A percentile compares a stretch with the other conserved stretches of the same genome.
Evolutionary conservation across 2,888 invertebrate species (phyloP).

Genomic region (Netelia melanura): DNA sequence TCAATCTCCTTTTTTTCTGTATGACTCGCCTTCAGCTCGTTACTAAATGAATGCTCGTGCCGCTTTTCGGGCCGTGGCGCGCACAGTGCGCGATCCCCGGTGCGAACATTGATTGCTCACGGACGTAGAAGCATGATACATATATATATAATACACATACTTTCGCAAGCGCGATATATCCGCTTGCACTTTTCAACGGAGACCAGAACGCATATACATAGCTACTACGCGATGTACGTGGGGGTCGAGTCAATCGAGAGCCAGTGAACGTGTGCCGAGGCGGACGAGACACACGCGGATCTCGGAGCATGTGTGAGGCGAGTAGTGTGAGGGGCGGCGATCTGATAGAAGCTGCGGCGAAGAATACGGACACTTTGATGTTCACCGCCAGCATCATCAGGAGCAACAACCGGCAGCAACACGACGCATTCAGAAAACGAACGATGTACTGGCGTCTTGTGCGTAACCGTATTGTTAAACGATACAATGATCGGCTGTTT

Average conservation of each 20-base stretch:
- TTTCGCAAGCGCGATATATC: slow-evolving; percentile 7
- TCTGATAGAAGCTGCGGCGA: slow-evolving; percentile 75
- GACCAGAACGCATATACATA: background rate
- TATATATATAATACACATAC: slow-evolving; percentile 31
- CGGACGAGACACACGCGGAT: slow-evolving; percentile 16
- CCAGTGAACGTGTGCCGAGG: slow-evolving; percentile 53
- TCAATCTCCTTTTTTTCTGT: slow-evolving; percentile 7
- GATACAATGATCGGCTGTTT: slow-evolving; percentile 37
- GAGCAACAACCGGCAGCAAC: slow-evolving; percentile 37
- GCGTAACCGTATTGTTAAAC: slow-evolving; percentile 34
- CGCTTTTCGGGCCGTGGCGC: slow-evolving; percentile 37
- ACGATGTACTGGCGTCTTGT: slow-evolving; percentile 47
- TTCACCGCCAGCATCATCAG: slow-evolving; percentile 73
- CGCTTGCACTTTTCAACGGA: slow-evolving; percentile 19
- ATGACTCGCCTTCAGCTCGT: slow-evolving; percentile 62
- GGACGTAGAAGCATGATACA: slow-evolving; percentile 22
- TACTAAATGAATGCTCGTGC: slow-evolving; percentile 62
- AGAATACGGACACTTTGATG: slow-evolving; percentile 75
- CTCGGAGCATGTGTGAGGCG: slow-evolving; percentile 23
- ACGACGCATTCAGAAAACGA: slow-evolving; percentile 24
- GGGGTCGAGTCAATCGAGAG: slow-evolving; percentile 56
- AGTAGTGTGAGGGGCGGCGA: slow-evolving; percentile 58
- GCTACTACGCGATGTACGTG: background rate
- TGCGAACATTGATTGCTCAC: slow-evolving; percentile 29
- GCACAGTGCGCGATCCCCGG: slow-evolving; percentile 1